Percentiles rank a stretch among this genome's conserved stretches.
Conservation (phyloP, 2,113 vertebrate species). For the Lepisosteus osseus region DNA sequence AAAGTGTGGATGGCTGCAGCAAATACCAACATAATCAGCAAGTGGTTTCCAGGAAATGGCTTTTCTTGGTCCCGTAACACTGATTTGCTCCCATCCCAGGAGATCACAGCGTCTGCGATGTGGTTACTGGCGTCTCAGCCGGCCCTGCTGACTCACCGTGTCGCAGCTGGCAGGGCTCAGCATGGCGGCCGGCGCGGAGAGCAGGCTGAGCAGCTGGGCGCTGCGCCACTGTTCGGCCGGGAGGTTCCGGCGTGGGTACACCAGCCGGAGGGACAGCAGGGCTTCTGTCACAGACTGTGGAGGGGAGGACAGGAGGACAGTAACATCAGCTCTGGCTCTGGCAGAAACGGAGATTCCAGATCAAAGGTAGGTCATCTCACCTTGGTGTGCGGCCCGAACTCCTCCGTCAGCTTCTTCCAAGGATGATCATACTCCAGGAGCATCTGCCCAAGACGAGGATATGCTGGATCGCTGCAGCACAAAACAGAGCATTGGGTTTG, state of each 20-base stretch:
- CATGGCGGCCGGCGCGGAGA: constrained; percentile 71
- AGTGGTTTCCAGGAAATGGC: no score
- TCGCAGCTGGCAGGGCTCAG: constrained; percentile 76
- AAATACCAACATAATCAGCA: no score
- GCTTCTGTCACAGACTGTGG: constrained; percentile 82
- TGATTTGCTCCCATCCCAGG: no score
- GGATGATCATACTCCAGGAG: constrained; percentile 87
- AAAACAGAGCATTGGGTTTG: not conserved
- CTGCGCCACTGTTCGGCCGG: constrained; percentile 82
- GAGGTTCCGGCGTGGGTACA: constrained; percentile 82
- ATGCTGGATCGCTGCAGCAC: constrained; percentile 75
- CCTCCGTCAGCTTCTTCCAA: constrained; percentile 85
- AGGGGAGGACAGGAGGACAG: not conserved
- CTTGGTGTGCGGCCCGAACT: constrained; percentile 89
- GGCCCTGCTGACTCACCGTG: constrained; percentile 63
- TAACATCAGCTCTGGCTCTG: not conserved
- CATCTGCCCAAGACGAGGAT: constrained; percentile 86
- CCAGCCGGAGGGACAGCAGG: constrained; percentile 73
- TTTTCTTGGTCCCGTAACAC: no score
- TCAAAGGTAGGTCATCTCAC: constrained; percentile 49
- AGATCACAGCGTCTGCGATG: no score
- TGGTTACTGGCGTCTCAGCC: no score
- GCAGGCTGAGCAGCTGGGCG: constrained; percentile 85
- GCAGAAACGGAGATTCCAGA: not conserved
- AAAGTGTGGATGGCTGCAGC: no score